Conservation (phyloP, 2,113 vertebrate genomes). For the Apistogramma diplotaenia region DNA sequence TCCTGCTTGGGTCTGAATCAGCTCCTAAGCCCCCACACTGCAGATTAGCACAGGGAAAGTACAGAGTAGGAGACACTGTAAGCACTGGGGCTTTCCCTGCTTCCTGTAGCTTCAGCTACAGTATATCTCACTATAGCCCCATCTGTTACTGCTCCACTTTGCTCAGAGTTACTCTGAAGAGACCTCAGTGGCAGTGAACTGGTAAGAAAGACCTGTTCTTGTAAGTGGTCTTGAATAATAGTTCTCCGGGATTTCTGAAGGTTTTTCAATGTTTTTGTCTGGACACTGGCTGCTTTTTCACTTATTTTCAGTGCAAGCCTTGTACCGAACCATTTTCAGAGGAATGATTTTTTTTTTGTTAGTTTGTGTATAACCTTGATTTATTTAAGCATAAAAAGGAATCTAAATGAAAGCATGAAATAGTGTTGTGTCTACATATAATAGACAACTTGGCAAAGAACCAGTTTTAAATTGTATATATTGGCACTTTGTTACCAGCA, state of each 20-base stretch:
- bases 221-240: no score
- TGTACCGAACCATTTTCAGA: neutral
- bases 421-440: neutral
- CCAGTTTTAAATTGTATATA: neutral
- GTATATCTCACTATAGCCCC: neutral
- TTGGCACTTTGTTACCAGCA: neutral
- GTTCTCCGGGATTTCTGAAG: no score
- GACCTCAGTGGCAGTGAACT: neutral
- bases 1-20: slow-evolving; percentile 70
- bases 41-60: slow-evolving; percentile 72
- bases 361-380: no score
- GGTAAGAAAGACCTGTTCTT: no score
- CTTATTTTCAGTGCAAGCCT: neutral
- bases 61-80: slow-evolving; percentile 63
- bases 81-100: slow-evolving; percentile 56
- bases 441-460: neutral
- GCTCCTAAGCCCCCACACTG: slow-evolving; percentile 64
- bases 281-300: neutral
- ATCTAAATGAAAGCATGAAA: neutral
- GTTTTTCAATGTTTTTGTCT: no score
- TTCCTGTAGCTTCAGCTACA: slow-evolving; percentile 28
- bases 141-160: slow-evolving; percentile 43
- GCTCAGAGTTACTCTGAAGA: slow-evolving; percentile 22
- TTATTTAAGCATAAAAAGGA: neutral
- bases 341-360: neutral